Evolutionary conservation across 2,797 vertebrate genomes (phyloP).

Genomic region (Spinus olivaceus): DNA sequence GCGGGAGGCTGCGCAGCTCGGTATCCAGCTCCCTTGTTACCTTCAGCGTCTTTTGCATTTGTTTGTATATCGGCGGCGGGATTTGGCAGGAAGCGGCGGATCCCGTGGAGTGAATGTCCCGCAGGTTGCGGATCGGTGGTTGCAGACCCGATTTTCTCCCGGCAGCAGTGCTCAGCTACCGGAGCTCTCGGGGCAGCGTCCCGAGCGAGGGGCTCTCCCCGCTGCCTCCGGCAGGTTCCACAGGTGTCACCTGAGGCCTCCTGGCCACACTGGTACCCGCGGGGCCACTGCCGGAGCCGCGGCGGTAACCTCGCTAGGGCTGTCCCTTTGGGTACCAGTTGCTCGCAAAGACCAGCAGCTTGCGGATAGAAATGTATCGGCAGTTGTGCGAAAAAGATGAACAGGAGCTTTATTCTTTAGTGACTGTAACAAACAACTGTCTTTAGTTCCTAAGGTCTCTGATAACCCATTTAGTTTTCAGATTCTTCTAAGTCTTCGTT

Average conservation of each 20-base stretch:
- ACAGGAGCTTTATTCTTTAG: background rate
- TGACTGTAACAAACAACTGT: background rate
- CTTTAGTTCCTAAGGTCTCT: background rate
- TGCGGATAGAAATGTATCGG: background rate
- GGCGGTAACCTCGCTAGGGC: rapidly evolving
- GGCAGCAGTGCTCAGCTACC: background rate
- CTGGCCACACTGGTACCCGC: rapidly evolving
- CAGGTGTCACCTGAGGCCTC: background rate
- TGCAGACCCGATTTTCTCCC: rapidly evolving
- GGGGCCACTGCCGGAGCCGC: background rate
- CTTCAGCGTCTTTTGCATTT: background rate
- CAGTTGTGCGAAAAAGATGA: background rate
- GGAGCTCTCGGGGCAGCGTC: background rate
- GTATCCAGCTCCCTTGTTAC: rapidly evolving
- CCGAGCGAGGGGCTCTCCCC: rapidly evolving
- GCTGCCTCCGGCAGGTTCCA: rapidly evolving
- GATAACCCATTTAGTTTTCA: background rate
- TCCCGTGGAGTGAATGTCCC: rapidly evolving
- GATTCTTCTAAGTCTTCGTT: background rate
- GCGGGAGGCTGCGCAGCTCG: background rate
- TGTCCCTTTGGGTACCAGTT: background rate
- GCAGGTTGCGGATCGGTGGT: rapidly evolving
- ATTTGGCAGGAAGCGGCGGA: background rate
- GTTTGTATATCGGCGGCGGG: background rate
- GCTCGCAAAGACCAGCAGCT: background rate